Percentiles rank a stretch among this genome's conserved stretches.
These are phyloP conservation scores for Salmo trutta DNA, from an alignment of 2,797 vertebrate genomes.

Conservation along the genomic window DNA sequence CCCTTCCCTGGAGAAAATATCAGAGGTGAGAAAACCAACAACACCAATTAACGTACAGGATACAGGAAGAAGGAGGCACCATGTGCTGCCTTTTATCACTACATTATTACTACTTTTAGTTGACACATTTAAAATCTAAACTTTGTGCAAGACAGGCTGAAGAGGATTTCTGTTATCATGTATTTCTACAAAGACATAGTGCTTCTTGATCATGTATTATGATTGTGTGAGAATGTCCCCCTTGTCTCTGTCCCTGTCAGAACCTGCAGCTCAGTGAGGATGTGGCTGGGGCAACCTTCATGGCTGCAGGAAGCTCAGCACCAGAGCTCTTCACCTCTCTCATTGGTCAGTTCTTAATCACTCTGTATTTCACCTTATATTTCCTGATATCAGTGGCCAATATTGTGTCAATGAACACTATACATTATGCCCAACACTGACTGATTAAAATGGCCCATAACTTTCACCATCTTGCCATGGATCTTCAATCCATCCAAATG, in stretches of 20 bases:
- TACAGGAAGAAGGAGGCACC: background rate
- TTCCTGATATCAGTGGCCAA: background rate
- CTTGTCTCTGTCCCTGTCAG: constrained; percentile 47
- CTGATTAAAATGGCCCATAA: background rate
- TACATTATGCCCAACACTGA: background rate
- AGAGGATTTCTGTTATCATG: background rate
- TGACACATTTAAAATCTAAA: background rate
- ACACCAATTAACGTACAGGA: background rate
- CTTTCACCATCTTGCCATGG: background rate
- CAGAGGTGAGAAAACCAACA: constrained; percentile 67
- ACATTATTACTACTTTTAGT: background rate
- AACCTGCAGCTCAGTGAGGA: constrained; percentile 82
- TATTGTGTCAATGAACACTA: background rate
- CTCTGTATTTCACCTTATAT: background rate
- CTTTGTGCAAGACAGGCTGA: background rate
- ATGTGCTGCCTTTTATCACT: background rate
- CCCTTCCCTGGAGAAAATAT: constrained; percentile 82
- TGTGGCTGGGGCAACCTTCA: constrained; percentile 81
- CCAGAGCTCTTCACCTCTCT: constrained; percentile 83
- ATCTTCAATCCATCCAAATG: background rate
- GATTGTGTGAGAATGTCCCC: background rate
- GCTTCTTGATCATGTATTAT: background rate
- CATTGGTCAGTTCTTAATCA: constrained; percentile 69
- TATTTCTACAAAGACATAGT: background rate
- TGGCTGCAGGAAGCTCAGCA: constrained; percentile 83